Evolutionary conservation across 2,888 invertebrate genomes (phyloP).

Genomic region (Macaria liturata): DNA sequence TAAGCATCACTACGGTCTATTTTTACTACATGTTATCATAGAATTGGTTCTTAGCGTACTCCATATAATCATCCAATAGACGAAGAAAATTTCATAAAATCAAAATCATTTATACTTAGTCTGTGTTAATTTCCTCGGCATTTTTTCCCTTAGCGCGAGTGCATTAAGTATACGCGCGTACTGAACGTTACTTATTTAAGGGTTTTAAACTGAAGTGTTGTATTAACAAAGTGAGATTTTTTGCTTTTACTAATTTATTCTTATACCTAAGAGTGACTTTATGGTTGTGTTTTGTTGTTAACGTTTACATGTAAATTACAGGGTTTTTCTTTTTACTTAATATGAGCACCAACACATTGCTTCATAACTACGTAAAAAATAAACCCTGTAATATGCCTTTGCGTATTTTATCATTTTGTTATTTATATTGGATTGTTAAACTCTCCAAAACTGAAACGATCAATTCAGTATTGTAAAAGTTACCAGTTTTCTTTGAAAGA

Average conservation of each 20-base stretch:
- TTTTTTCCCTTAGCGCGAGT: too few species aligned
- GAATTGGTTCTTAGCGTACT: too few species aligned
- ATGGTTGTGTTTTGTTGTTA: neutral
- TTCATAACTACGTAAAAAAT: too few species aligned
- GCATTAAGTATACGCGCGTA: too few species aligned
- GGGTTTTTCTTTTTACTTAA: neutral
- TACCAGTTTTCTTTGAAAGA: conserved; percentile 8
- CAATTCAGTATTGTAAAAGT: conserved; percentile 20
- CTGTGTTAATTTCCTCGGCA: too few species aligned
- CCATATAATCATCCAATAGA: too few species aligned
- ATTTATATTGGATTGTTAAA: neutral
- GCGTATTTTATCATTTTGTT: neutral
- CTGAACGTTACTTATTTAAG: too few species aligned
- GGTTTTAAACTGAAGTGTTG: conserved; percentile 15
- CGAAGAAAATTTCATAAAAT: too few species aligned
- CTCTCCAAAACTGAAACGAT: neutral
- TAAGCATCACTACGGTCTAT: too few species aligned
- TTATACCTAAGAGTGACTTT: conserved; percentile 21
- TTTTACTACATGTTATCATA: too few species aligned
- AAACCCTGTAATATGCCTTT: neutral
- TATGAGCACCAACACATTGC: neutral
- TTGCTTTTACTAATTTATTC: conserved; percentile 28
- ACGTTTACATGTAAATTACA: neutral
- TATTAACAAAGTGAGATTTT: conserved; percentile 36
- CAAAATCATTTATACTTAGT: too few species aligned